phyloP scores from a whole-genome alignment of 2,888 invertebrate genomes.

The Ariolimax columbianus region DNA sequence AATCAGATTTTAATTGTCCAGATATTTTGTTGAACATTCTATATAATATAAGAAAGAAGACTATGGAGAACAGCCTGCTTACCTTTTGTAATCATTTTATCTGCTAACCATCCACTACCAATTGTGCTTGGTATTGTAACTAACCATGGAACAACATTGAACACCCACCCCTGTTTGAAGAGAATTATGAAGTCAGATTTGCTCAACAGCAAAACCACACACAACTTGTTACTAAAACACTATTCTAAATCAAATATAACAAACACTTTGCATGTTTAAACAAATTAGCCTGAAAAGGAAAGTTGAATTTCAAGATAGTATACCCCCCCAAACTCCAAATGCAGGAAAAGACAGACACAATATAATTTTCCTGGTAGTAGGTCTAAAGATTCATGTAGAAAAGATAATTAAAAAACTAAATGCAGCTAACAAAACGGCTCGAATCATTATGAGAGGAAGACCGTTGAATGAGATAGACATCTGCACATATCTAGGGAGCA shows the following conservation, averaged over 20 bases:
- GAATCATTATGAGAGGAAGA: no score
- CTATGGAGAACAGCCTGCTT: constrained; percentile 25
- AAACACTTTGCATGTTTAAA: not conserved
- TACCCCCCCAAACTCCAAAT: no score
- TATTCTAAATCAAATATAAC: not conserved
- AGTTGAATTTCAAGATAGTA: not conserved
- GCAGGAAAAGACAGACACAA: no score
- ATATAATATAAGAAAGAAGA: no score
- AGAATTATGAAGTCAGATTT: not conserved
- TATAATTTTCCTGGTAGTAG: no score
- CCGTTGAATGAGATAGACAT: no score
- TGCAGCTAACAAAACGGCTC: no score
- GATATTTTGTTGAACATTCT: no score
- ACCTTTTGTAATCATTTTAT: constrained; percentile 80
- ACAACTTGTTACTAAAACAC: not conserved
- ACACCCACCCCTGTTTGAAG: constrained; percentile 83
- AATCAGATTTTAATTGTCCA: no score
- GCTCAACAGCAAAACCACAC: not conserved
- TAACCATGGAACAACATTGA: constrained; percentile 86
- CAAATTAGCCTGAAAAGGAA: not conserved
- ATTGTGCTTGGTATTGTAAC: constrained; percentile 84
- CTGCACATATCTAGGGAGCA: no score
- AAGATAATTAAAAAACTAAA: no score
- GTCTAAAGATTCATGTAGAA: no score
- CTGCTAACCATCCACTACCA: constrained; percentile 83